Percentiles rank a stretch among this genome's conserved stretches.
Conservation (phyloP, 2,888 invertebrate species). For the Diadegma fenestrale region DNA sequence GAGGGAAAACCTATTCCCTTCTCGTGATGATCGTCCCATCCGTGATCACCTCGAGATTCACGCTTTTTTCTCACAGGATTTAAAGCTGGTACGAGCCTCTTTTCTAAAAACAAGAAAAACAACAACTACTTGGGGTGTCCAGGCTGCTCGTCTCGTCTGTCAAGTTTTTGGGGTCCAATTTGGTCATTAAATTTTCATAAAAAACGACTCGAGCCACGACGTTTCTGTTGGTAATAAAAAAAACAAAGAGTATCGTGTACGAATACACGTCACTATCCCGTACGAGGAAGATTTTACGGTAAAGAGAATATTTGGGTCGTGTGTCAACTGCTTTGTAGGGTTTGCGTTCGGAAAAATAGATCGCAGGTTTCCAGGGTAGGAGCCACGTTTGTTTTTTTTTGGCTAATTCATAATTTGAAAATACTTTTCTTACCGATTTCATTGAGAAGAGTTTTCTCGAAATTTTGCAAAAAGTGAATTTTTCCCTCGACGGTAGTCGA, state of each 20-base stretch:
- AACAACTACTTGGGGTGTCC: background rate
- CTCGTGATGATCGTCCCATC: slow-evolving; percentile 83
- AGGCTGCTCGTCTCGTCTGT: no score
- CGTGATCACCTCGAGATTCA: slow-evolving; percentile 74
- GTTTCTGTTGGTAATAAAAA: background rate
- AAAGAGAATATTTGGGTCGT: background rate
- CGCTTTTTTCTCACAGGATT: slow-evolving; percentile 70
- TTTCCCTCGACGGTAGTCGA: slow-evolving; percentile 84
- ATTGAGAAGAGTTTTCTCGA: slow-evolving; percentile 87
- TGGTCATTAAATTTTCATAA: background rate
- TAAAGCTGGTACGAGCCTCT: slow-evolving; percentile 71
- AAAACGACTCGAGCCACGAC: background rate
- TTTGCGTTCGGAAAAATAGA: background rate
- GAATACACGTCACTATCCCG: background rate
- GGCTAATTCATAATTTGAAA: no score
- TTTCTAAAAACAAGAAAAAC: slow-evolving; percentile 73
- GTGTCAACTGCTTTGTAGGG: background rate
- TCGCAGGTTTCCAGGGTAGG: no score
- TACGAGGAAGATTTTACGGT: background rate
- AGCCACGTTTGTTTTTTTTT: no score
- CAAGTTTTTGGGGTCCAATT: background rate
- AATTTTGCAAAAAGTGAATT: slow-evolving; percentile 86
- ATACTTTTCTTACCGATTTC: slow-evolving; percentile 88
- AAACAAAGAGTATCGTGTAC: background rate
- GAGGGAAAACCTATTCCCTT: slow-evolving; percentile 92